These are phyloP conservation scores for Oithona nana DNA, from an alignment of 2,888 invertebrate genomes.

Conservation along the genomic window DNA sequence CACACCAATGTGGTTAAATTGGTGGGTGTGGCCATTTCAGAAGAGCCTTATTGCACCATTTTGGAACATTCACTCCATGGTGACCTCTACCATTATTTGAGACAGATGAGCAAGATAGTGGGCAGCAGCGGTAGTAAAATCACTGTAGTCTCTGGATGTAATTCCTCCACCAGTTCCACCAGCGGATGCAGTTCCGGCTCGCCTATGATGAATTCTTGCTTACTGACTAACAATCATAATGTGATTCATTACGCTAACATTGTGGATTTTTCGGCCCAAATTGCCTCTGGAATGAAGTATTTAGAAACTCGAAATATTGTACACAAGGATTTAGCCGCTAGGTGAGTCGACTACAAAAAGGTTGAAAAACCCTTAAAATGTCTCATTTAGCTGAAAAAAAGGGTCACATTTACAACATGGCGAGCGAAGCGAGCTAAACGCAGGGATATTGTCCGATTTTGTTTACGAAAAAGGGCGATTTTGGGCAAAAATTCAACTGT, in stretches of 20 bases:
- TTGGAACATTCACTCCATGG: constrained; percentile 18
- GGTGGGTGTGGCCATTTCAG: constrained; percentile 5
- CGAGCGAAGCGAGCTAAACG: too few relatives aligned
- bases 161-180: neutral
- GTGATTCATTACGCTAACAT: constrained; percentile 21
- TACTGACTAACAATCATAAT: neutral
- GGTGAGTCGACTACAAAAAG: too few relatives aligned
- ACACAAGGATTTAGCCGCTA: constrained; percentile 23
- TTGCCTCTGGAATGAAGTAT: constrained; percentile 23
- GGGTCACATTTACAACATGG: too few relatives aligned
- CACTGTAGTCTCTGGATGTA: neutral
- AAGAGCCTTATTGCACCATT: constrained; percentile 15
- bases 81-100: constrained; percentile 17
- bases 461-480: too few relatives aligned
- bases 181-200: constrained; percentile 31
- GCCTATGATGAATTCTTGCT: constrained; percentile 26
- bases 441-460: too few relatives aligned
- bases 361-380: too few relatives aligned
- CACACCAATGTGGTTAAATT: constrained; percentile 16
- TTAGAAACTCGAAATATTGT: constrained; percentile 23
- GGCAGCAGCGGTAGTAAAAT: neutral
- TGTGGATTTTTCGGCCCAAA: constrained; percentile 22
- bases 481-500: too few relatives aligned
- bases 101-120: neutral
- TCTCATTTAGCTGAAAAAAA: too few relatives aligned